A percentile compares a stretch with the other conserved stretches of the same genome.
Evolutionary conservation across 2,888 invertebrate species (phyloP).

Genomic region (Lottia scabra): DNA sequence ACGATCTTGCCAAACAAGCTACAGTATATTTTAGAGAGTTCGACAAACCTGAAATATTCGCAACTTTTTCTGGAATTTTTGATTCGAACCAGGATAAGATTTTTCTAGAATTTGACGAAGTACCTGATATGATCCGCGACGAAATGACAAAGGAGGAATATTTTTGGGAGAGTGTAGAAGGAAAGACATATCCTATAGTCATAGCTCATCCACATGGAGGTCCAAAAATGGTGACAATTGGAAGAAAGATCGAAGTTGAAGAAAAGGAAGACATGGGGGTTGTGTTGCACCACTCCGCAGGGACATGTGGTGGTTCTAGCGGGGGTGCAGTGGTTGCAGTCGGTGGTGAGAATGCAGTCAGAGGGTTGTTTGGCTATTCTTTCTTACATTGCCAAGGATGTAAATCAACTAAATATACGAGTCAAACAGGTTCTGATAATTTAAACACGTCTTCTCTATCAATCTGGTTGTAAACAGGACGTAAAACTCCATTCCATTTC

Average conservation of each 20-base stretch:
- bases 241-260: not conserved
- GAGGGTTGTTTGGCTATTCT: not conserved
- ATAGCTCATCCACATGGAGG: not conserved
- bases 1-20: not conserved
- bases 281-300: not conserved
- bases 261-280: not conserved
- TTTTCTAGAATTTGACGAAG: not conserved
- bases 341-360: not conserved
- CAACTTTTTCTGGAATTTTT: not conserved
- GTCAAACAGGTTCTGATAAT: not conserved
- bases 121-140: not conserved
- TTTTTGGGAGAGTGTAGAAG: not conserved
- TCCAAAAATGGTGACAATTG: not conserved
- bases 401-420: not conserved
- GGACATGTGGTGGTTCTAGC: not conserved
- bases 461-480: too few relatives aligned
- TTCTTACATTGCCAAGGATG: not conserved
- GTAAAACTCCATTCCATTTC: too few relatives aligned
- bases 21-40: not conserved
- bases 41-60: not conserved
- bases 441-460: not conserved
- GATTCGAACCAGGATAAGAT: not conserved
- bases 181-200: not conserved
- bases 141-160: not conserved
- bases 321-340: not conserved